Base-by-base conservation (phyloP, 2,797 vertebrate species). In the Discoglossus pictus region DNA sequence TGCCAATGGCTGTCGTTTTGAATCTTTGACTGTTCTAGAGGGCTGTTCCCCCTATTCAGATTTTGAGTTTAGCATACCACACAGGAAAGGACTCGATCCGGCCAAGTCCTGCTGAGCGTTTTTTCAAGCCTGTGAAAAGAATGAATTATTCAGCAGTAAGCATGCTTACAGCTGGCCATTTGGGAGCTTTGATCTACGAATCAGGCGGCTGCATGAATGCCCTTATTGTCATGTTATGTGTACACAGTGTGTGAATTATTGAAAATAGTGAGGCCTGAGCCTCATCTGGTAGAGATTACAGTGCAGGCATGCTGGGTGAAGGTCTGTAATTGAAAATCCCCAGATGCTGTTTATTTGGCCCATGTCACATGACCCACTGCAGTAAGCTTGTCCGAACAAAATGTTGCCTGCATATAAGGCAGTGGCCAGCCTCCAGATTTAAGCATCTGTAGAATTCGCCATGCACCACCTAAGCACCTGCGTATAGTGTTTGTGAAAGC, bases 171-270 rank as follows among this genome's bases (percentile, higher is more conserved):
- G 94, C 92, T 94, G 91, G 91, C 92, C 90, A 91, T 95, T 94
- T 92, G 91, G 92, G 90, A 87, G 93, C 95, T 99, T 99, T 98
- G 95, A 98, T 97, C 94, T 96, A 81, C 78, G 90, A 95, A 94
- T 94, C 91, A 90, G 92, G 93, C 93, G 83, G 90, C 93, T 89
- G 92, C 91, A 91, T 96, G 93, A 96, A 97, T 97, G 93, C 92
- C 91, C 94, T 94, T 95, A 97, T 98, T 97, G 93, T 97, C 90
- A 91, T 94, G 91, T 94, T 94, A 92, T 94, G 93, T 94, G 93
- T 94, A 93, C 92, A 93, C 92, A 90, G 90, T 93, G 92, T 93
- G 91, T 94, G 93, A 96, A 96, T 96, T 93, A 96, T 94, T 94
- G 92, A 95, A 95, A 95, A 93, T 93, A 91, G 91, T 86, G 89